Evolutionary conservation across 2,888 invertebrate genomes (phyloP).

Genomic region (Leptarthrus brevirostris): DNA sequence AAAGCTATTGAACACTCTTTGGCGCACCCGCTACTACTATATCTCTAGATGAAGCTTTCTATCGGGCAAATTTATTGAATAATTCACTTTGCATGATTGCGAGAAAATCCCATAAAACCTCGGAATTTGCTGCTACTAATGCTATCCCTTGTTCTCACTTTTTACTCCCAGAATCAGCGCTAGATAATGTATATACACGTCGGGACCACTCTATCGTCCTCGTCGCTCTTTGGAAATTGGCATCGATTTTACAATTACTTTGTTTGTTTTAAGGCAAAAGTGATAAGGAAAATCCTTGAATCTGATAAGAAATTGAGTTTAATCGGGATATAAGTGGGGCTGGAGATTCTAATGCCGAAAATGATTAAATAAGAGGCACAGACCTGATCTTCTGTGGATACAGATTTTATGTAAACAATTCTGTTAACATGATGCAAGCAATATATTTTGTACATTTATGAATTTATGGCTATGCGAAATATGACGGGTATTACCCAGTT

Average conservation of each 20-base stretch:
- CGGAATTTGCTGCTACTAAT: conserved; percentile 47
- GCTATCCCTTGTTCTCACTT: conserved; percentile 24
- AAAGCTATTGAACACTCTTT: not conserved
- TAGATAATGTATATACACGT: not conserved
- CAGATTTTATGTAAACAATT: conserved; percentile 4
- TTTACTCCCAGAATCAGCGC: not conserved
- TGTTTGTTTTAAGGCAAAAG: conserved; percentile 44
- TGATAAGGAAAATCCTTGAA: conserved; percentile 5
- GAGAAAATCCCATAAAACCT: conserved; percentile 51
- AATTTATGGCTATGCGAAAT: conserved; percentile 16
- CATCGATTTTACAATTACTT: conserved; percentile 51
- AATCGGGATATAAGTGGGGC: not conserved
- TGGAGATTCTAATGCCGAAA: conserved; percentile 16
- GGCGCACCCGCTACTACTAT: conserved; percentile 8
- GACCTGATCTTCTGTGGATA: not conserved
- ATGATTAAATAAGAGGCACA: conserved; percentile 11
- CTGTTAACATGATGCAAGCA: conserved; percentile 17
- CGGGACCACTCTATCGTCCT: not conserved
- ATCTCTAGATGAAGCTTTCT: conserved; percentile 7
- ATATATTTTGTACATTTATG: conserved; percentile 5
- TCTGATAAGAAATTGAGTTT: conserved; percentile 27
- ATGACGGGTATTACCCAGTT: not conserved
- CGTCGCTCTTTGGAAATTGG: not conserved
- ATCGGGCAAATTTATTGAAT: conserved; percentile 51
- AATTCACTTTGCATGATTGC: conserved; percentile 51